Evolutionary conservation across 2,113 vertebrate species (phyloP), one percentile per base, ranked within the genome.

Genomic region (Megalops atlanticus): DNA sequence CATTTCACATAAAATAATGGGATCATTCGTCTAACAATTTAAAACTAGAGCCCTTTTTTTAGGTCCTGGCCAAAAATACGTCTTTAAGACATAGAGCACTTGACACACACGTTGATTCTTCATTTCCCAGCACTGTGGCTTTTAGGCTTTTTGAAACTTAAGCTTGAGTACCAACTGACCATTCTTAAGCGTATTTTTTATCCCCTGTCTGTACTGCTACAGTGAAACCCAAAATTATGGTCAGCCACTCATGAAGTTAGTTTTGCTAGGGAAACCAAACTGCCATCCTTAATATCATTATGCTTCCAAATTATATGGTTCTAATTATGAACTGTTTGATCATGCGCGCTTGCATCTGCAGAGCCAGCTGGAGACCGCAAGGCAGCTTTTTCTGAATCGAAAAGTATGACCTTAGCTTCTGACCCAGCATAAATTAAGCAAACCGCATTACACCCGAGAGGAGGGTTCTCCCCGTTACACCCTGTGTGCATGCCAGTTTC

Each of bases 201-300:
- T 79, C 86, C 82, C 82, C 80, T 71, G 79, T 81, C 85, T 49
- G 1, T 31, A 82, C 84, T 80, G 43, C 79, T 77, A 41, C 80
- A 83, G 40, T 77, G 80, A 82, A 93, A 90, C 91, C 91, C 87
- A 68, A 89, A 93, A 95, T 95, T 92, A 94, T 94, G 93, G 92
- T 94, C 87, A 91, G 90, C 90, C 88, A 80, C 91, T 89, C 88
- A 88, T 91, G 82, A 91, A 92, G 91, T 93, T 91, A 92, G 92
- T 92, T 94, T 93, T 88, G 91, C 91, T 90, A 86, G 87, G 90
- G 89, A 91, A 93, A 90, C 91, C 93, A 80, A 92, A 85, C 91
- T 91, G 91, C 92, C 92, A 90, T 92, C 88, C 92, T 94, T 90
- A 93, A 93, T 93, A 93, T 92, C 88, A 89, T 90, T 88, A 92